phyloP scores from a whole-genome alignment of 2,888 invertebrate species.

The Nowickia ferox region DNA sequence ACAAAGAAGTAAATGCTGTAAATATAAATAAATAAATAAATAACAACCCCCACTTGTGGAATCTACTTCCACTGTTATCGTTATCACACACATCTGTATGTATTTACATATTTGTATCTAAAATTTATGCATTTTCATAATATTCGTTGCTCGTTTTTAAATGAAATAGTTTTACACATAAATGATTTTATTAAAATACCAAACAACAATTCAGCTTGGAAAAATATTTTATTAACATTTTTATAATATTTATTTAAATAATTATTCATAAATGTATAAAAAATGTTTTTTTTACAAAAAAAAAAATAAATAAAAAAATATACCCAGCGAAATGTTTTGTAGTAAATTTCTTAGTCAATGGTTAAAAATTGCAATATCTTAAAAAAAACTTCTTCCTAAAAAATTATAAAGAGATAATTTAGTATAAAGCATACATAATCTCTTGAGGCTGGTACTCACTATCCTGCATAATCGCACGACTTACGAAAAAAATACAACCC shows the following conservation, averaged over 20 bases:
- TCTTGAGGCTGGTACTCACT: no score
- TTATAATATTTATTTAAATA: conserved; percentile 21
- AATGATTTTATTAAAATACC: neutral
- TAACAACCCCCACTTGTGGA: neutral
- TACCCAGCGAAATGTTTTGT: neutral
- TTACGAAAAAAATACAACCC: no score
- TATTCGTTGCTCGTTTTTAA: neutral
- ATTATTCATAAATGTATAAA: conserved; percentile 9
- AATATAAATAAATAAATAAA: no score
- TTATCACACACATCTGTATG: neutral
- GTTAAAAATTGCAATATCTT: neutral
- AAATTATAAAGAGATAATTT: no score
- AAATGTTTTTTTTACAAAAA: conserved; percentile 14
- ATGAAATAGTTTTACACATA: neutral
- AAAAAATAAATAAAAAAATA: neutral
- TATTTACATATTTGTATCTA: neutral
- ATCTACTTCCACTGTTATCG: neutral
- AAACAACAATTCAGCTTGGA: neutral
- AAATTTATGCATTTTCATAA: neutral
- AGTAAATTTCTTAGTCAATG: neutral
- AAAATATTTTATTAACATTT: conserved; percentile 18
- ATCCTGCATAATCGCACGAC: no score
- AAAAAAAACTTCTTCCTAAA: no score
- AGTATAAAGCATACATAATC: no score
- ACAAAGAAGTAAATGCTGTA: no score